Conservation (phyloP, 2,113 vertebrate genomes). For the Gymnocephalus cernua region DNA sequence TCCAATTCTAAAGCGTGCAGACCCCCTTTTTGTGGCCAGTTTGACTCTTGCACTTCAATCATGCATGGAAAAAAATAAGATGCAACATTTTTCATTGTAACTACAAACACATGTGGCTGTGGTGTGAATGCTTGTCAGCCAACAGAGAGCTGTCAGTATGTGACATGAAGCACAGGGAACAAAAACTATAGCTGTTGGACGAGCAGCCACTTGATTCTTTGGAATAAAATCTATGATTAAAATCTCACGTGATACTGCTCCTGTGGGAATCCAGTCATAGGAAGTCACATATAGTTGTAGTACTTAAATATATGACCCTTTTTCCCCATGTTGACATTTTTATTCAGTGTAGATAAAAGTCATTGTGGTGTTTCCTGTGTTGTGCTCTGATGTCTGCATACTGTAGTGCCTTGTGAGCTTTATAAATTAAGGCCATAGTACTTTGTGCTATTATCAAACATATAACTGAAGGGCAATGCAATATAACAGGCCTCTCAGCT, state of each 20-base stretch:
- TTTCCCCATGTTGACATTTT: background rate
- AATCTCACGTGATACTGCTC: background rate
- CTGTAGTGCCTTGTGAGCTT: background rate
- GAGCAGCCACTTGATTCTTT: background rate
- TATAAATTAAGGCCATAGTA: background rate
- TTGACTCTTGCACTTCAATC: constrained; percentile 10
- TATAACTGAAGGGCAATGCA: background rate
- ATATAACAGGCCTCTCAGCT: background rate
- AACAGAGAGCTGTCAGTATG: constrained; percentile 24
- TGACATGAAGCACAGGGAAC: constrained; percentile 11
- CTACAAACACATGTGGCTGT: constrained; percentile 41
- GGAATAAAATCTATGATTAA: background rate
- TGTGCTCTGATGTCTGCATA: background rate
- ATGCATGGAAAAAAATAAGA: constrained; percentile 19
- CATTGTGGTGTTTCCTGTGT: background rate
- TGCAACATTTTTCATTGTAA: constrained; percentile 41
- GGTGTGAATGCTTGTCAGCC: constrained; percentile 20
- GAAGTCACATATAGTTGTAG: background rate
- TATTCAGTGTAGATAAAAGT: background rate
- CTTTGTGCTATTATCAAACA: background rate
- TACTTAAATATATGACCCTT: constrained; percentile 1
- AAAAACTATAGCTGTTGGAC: background rate
- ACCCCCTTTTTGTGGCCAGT: constrained; percentile 1
- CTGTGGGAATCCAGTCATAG: background rate
- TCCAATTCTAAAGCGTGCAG: background rate